phyloP scores from a whole-genome alignment of 2,888 invertebrate genomes.

The Vanessa cardui region DNA sequence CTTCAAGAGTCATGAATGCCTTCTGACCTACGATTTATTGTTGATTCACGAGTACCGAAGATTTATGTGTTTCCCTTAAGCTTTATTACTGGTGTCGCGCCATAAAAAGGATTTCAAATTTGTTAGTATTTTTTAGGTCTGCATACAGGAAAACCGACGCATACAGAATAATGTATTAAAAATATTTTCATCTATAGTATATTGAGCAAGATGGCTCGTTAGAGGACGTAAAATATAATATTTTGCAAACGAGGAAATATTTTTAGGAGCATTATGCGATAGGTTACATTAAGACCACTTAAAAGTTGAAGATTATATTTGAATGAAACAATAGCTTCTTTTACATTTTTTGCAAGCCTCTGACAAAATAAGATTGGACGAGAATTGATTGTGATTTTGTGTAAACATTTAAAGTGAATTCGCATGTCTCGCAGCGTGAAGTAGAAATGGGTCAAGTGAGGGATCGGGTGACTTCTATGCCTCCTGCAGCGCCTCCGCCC shows the following conservation, averaged over 20 bases:
- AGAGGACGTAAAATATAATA: no score
- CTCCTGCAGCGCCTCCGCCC: conserved; percentile 63
- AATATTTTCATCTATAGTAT: background rate
- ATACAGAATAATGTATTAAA: no score
- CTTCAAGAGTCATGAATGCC: conserved; percentile 71
- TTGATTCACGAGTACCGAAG: conserved; percentile 59
- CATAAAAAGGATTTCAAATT: conserved; percentile 27
- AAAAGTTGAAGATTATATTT: background rate
- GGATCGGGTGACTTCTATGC: conserved; percentile 55
- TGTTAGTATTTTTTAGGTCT: conserved; percentile 2
- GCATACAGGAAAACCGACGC: background rate
- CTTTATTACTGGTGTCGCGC: conserved; percentile 73
- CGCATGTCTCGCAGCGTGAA: conserved; percentile 78
- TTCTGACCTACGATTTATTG: conserved; percentile 63
- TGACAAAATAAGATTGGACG: conserved; percentile 59
- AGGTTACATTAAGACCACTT: background rate
- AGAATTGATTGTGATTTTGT: conserved; percentile 66
- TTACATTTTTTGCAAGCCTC: conserved; percentile 52
- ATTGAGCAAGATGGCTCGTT: no score
- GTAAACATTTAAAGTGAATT: conserved; percentile 68
- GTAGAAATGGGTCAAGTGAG: conserved; percentile 67
- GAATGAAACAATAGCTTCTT: background rate
- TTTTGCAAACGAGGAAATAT: no score
- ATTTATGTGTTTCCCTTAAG: conserved; percentile 67
- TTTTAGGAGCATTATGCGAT: background rate